Base-by-base conservation (phyloP, 2,888 invertebrate genomes). In the Erebia epiphron region DNA sequence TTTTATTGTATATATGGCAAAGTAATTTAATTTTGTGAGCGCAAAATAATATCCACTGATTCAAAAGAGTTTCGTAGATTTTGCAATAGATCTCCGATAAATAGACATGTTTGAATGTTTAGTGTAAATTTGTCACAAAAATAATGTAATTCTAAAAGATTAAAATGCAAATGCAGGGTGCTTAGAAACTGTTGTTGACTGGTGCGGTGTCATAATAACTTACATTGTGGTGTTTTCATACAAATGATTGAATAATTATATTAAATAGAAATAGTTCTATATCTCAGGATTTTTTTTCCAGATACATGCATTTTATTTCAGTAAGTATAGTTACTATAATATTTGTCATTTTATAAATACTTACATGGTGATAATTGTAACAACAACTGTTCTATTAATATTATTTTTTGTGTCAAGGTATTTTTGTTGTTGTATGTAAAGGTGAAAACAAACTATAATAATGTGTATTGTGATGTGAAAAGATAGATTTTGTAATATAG, bases 1-100 rank as follows among this genome's bases (percentile, higher is more conserved):
- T 61, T 69, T 70, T 72, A 72, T 71, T 76, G 75, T 76, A 75
- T 71, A 76, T 76, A 76, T 70, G 69, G 52, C 46, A 63, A 70
- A 68, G 56, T 68, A 63, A 70, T 70, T 66, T 74, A 70, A 72
- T 70, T 67, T 71, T 71, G 70, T 68, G 71, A 65, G 68, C 73
- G 73, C 70, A 74, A 73, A 71, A 26, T 58, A 26, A 13, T 49
- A 21, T 54, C 52, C 54, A 43, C 21, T 13, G 35, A 41, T 64
- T 41, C 16, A 4, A 26, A 26, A 63, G 62, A 13, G 13, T 41
- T 64, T 64, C 16, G 16, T n/a, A 26, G 26, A 64, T 35, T 64
- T 64, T 13, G 35, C 52, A 52, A n/a, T 26, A 16, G 8, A 52
- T 63, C 9, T 63, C 35, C 35, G 35, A 35, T 7, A 35, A 35